A percentile compares a stretch with the other conserved stretches of the same genome.
Evolutionary conservation across 2,888 invertebrate genomes (phyloP).

Genomic region (Elegia similella): DNA sequence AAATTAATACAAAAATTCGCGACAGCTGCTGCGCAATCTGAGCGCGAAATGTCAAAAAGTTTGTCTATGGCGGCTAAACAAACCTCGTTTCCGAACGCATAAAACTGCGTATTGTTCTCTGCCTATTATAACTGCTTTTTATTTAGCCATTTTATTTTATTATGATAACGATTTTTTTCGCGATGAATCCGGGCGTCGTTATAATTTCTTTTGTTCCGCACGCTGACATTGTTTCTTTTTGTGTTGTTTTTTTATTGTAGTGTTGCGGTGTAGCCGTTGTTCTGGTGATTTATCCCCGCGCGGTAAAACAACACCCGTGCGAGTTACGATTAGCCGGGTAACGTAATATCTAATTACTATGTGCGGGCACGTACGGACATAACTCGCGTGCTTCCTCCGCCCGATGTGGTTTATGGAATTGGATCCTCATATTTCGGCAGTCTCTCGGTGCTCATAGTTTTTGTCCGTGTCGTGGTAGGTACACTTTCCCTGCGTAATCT

Average conservation of each 20-base stretch:
- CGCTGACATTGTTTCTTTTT: slow-evolving; percentile 75
- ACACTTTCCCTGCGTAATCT: slow-evolving; percentile 60
- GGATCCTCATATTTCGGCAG: slow-evolving; percentile 79
- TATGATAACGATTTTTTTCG: slow-evolving; percentile 78
- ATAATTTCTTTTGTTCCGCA: slow-evolving; percentile 79
- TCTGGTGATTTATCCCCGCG: slow-evolving; percentile 76
- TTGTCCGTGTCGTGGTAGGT: slow-evolving; percentile 60
- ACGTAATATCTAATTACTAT: slow-evolving; percentile 81
- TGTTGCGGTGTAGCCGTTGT: slow-evolving; percentile 65
- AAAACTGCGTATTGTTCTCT: slow-evolving; percentile 71
- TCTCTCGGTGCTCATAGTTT: slow-evolving; percentile 70
- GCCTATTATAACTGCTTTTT: slow-evolving; percentile 72
- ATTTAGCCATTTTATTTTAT: slow-evolving; percentile 76
- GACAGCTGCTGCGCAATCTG: slow-evolving; percentile 63
- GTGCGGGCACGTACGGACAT: slow-evolving; percentile 76
- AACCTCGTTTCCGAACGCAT: slow-evolving; percentile 65
- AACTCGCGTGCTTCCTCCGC: slow-evolving; percentile 75
- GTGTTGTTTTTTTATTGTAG: slow-evolving; percentile 58
- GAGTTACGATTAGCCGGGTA: slow-evolving; percentile 77
- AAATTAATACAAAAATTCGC: slow-evolving; percentile 65
- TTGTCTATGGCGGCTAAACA: slow-evolving; percentile 71
- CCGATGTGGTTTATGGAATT: slow-evolving; percentile 80
- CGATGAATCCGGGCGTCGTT: slow-evolving; percentile 66
- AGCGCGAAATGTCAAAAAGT: slow-evolving; percentile 62
- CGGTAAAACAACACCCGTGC: slow-evolving; percentile 79